Base-by-base conservation (phyloP, 2,797 vertebrate genomes). In the Chiloscyllium punctatum region DNA sequence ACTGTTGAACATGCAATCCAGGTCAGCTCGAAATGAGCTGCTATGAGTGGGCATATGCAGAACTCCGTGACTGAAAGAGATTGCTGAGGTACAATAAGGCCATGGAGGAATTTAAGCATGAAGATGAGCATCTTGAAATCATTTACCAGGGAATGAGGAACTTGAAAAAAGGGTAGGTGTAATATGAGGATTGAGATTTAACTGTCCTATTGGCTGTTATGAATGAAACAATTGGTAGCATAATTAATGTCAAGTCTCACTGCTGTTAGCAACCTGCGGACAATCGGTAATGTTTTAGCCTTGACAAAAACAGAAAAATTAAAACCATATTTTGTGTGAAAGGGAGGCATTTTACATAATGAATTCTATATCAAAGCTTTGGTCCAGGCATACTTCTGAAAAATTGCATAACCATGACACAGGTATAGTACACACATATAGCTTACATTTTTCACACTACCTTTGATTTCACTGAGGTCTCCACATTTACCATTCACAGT, bases 401-500 rank as follows among this genome's bases (percentile, higher is more conserved):
- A 66, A 62, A 90, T n/a, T n/a, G 30, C 53, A 30, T 62, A 90
- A n/a, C 33, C 53, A 18, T 62, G 16, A 18, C 3, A 23, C 23
- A 23, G n/a, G 37, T 48, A 68, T 3, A 9, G 7, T 69, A 25
- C 15, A 69, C 69, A 23, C 57, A 62, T 37, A 37, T 91, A 33
- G 33, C 57, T 15, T 18, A 57, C 0, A 68, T n/a, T 92, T 68
- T 92, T 69, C 66, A 42, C 90, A 92, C n/a, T n/a, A 69, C 0
- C 62, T 92, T 66, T 68, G n/a, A 69, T 37, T 92, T 69, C 90
- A 92, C 18, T 42, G n/a, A 92, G 90, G 18, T 92, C 37, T 27
- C 37, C 90, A 68, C 90, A 42, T 92, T 92, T 92, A 25, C 18
- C 21, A 69, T 92, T 92, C 90, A 92, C 23, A 25, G 90, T 69